Percentiles rank a stretch among this genome's conserved stretches.
Evolutionary conservation across 2,797 vertebrate genomes (phyloP).

Genomic region (Sus cebifrons): DNA sequence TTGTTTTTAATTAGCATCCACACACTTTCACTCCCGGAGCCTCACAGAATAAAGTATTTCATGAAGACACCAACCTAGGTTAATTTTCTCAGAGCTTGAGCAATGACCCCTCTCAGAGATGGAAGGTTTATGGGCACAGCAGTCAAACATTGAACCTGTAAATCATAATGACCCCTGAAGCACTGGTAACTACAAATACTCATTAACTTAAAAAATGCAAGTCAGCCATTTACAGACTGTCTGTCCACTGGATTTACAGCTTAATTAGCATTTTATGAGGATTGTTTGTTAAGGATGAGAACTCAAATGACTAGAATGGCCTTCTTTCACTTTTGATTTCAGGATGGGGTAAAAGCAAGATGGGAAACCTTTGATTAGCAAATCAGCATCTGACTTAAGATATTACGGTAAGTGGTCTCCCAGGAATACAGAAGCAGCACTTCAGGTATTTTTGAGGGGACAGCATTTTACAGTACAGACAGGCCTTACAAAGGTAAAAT

Average conservation of each 20-base stretch:
- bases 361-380: constrained; percentile 68
- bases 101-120: background rate
- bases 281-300: constrained; percentile 75
- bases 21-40: background rate
- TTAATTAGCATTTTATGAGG: constrained; percentile 83
- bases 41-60: constrained; percentile 37
- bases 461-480: background rate
- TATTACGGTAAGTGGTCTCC: background rate
- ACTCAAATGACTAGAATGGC: constrained; percentile 60
- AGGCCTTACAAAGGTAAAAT: background rate
- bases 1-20: constrained; percentile 71
- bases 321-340: constrained; percentile 61
- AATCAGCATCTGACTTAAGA: constrained; percentile 56
- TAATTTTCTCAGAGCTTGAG: background rate
- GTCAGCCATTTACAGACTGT: constrained; percentile 77
- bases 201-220: constrained; percentile 80
- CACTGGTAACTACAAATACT: constrained; percentile 69
- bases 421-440: background rate
- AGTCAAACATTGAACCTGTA: background rate
- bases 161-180: constrained; percentile 40
- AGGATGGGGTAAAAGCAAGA: background rate
- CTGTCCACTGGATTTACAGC: constrained; percentile 79
- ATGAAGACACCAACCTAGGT: background rate
- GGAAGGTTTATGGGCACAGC: constrained; percentile 2
- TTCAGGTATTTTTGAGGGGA: background rate